Evolutionary conservation across 2,888 invertebrate genomes (phyloP).

Genomic region (Cheilosia soror): DNA sequence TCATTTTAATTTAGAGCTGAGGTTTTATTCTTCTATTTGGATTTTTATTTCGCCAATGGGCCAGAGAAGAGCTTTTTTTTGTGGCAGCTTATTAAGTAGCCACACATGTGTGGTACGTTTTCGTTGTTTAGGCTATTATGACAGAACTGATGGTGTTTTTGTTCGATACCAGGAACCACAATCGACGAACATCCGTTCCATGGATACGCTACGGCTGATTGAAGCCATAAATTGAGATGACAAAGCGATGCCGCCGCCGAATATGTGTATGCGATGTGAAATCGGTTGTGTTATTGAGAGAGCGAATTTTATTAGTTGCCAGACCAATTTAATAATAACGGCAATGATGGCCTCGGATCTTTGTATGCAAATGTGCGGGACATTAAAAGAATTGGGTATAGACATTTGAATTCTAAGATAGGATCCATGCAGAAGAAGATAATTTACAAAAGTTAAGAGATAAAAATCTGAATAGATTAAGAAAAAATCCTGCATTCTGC

Average conservation of each 20-base stretch:
- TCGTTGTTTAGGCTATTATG: conserved; percentile 18
- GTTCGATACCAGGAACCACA: conserved; percentile 48
- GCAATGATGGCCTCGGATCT: conserved; percentile 11
- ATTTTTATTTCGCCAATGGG: conserved; percentile 10
- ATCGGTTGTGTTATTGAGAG: conserved; percentile 21
- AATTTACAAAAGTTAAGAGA: background rate
- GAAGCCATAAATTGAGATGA: conserved; percentile 33
- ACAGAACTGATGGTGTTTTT: conserved; percentile 32
- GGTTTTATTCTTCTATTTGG: background rate
- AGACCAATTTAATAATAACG: conserved; percentile 31
- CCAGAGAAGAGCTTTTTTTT: conserved; percentile 22
- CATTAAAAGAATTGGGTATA: background rate
- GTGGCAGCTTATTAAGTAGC: conserved; percentile 5
- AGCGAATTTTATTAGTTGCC: conserved; percentile 31
- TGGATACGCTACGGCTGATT: conserved; percentile 40
- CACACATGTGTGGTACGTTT: conserved; percentile 33
- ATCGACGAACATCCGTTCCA: conserved; percentile 47
- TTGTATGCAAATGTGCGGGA: conserved; percentile 33
- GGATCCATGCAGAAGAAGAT: background rate
- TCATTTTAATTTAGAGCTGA: no score
- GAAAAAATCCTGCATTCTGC: no score
- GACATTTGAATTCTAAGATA: no score
- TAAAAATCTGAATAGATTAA: no score
- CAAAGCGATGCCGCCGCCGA: conserved; percentile 41
- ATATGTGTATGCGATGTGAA: conserved; percentile 16